Base-by-base conservation (phyloP, 2,113 vertebrate genomes). In the Corydoras maculifer region DNA sequence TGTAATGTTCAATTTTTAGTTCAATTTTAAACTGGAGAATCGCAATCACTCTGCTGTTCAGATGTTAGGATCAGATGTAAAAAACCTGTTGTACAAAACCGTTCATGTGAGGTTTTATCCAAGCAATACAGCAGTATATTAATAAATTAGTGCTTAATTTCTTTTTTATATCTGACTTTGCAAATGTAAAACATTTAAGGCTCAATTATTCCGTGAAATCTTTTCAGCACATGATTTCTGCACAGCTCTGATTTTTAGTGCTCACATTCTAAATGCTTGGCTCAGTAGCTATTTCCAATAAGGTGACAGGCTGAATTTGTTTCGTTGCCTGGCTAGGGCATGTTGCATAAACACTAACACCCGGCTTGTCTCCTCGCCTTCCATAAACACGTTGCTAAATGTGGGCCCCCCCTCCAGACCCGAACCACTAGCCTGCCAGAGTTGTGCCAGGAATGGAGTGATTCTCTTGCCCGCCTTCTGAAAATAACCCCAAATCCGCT, bases 361-460 rank as follows among this genome's bases (percentile, higher is more conserved):
- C 79, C 80, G 70, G 73, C 68, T 81, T 76, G 84, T 73, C 76
- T 77, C 79, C 84, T 74, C 79, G 73, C 72, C 77, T 43, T 81
- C 82, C 78, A 83, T 87, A 86, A 85, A 87, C 83, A 86, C 78
- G 82, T 78, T 83, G 81, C 77, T 83, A 82, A 86, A 84, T 81
- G 80, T 82, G 82, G 82, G 79, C 74, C 35, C 55, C 18, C 29
- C 63, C 60, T 72, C 78, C 77, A 53, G 51, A 32, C 74, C 78
- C 63, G 15, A 8, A 15, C 43, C 65, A 8, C 60, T 58, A 58
- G 62, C 72, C 79, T 85, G 81, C 83, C 86, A 85, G 80, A 68
- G 79, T 75, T 70, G 79, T 79, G 77, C 78, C 68, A 78, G 80
- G 79, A 76, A 78, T 70, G 54, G 43, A 65, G 11, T 57, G 58